phyloP scores from a whole-genome alignment of 1,140 invertebrate genomes.

The Camponotus floridanus region DNA sequence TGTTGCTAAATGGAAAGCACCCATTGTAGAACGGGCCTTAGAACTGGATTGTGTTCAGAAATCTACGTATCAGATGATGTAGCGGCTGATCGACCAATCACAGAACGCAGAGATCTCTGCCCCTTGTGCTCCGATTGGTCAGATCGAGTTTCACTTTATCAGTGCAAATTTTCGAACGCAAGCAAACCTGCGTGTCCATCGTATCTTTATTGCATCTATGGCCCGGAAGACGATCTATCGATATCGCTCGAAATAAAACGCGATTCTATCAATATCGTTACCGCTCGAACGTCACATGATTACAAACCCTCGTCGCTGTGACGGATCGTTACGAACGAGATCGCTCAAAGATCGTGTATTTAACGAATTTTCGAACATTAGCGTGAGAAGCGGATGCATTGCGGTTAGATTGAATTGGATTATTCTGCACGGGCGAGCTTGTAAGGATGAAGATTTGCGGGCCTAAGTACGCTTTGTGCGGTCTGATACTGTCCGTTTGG shows the following conservation, averaged over 20 bases:
- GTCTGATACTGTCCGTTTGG: slow-evolving; percentile 95
- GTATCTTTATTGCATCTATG: neutral
- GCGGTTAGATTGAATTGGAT: neutral
- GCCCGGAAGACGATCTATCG: neutral
- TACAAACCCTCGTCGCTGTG: slow-evolving; percentile 23
- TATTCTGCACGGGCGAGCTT: slow-evolving; percentile 12
- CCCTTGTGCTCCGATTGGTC: too few relatives aligned
- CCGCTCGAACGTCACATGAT: slow-evolving; percentile 39
- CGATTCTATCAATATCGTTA: slow-evolving; percentile 10
- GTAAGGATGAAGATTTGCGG: slow-evolving; percentile 93
- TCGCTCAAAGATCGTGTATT: slow-evolving; percentile 45
- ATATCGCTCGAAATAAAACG: neutral
- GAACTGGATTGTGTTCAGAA: neutral
- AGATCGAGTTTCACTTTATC: too few relatives aligned
- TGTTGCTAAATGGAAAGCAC: too few relatives aligned
- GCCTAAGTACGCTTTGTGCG: slow-evolving; percentile 96
- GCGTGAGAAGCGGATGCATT: neutral
- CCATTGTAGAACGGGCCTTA: too few relatives aligned
- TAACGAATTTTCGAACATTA: neutral
- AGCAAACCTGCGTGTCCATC: too few relatives aligned
- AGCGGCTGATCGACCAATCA: too few relatives aligned
- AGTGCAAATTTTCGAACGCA: too few relatives aligned
- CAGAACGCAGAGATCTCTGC: too few relatives aligned
- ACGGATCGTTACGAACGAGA: slow-evolving; percentile 22
- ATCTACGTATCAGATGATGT: neutral